Conservation (phyloP, 53 echinoderm and acorn worm genomes). For the Zoroaster sp. region DNA sequence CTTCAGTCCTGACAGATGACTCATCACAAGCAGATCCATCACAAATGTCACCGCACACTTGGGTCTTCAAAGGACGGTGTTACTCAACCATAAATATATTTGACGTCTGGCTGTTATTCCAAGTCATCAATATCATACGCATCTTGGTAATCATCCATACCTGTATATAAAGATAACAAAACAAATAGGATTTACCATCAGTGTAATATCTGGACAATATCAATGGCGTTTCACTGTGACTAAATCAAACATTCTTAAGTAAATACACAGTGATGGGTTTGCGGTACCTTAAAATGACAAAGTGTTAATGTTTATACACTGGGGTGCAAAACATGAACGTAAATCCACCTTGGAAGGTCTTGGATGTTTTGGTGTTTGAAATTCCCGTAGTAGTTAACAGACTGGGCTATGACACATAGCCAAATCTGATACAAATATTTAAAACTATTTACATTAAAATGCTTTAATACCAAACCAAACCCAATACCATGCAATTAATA, state of each 20-base stretch:
- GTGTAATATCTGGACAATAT: neutral
- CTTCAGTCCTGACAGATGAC: neutral
- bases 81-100: neutral
- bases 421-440: too few relatives aligned
- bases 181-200: neutral
- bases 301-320: neutral
- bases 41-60: neutral
- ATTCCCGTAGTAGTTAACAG: neutral
- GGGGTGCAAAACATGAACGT: neutral
- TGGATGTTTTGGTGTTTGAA: neutral
- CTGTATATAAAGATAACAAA: constrained; percentile 42
- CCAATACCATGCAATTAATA: too few relatives aligned
- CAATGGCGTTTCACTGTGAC: neutral
- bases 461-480: too few relatives aligned
- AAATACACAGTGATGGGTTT: neutral
- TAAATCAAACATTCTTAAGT: neutral
- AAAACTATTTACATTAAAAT: too few relatives aligned
- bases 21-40: neutral
- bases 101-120: constrained; percentile 6
- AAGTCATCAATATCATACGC: constrained; percentile 74
- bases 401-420: neutral
- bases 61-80: neutral
- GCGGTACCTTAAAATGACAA: neutral
- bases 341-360: neutral
- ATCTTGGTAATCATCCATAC: constrained; percentile 80